Conservation (phyloP, 2,797 vertebrate genomes). For the Cryptoblepharus egeriae region DNA sequence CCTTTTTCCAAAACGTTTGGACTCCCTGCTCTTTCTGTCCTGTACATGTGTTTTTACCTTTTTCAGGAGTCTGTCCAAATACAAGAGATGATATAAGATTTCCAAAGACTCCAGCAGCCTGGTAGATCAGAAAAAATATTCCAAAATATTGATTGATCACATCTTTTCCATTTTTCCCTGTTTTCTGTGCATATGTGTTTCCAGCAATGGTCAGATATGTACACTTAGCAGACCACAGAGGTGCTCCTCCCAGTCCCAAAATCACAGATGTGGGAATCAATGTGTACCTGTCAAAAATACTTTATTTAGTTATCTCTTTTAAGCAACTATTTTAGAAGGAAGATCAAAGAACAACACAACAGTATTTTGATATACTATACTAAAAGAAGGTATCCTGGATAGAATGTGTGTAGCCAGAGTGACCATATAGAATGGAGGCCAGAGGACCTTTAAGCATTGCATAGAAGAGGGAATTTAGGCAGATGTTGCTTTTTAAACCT, state of each 20-base stretch:
- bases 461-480: no score
- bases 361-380: no score
- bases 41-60: slow-evolving; percentile 76
- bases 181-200: slow-evolving; percentile 75
- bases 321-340: neutral
- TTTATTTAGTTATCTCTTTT: slow-evolving; percentile 48
- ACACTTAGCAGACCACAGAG: slow-evolving; percentile 94
- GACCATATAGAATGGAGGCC: no score
- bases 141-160: slow-evolving; percentile 93
- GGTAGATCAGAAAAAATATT: slow-evolving; percentile 94
- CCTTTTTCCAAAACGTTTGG: no score
- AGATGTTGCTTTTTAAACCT: no score
- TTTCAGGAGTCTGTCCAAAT: slow-evolving; percentile 79
- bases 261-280: slow-evolving; percentile 90
- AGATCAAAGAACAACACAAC: no score
- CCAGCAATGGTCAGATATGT: slow-evolving; percentile 91
- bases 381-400: no score
- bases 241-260: slow-evolving; percentile 91
- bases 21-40: no score
- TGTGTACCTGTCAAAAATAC: slow-evolving; percentile 84
- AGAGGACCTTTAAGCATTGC: no score
- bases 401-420: no score
- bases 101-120: slow-evolving; percentile 92
- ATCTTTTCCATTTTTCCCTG: slow-evolving; percentile 79
- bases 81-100: slow-evolving; percentile 96